Base-by-base conservation (phyloP, 2,797 vertebrate species). In the Holocentrus rufus region DNA sequence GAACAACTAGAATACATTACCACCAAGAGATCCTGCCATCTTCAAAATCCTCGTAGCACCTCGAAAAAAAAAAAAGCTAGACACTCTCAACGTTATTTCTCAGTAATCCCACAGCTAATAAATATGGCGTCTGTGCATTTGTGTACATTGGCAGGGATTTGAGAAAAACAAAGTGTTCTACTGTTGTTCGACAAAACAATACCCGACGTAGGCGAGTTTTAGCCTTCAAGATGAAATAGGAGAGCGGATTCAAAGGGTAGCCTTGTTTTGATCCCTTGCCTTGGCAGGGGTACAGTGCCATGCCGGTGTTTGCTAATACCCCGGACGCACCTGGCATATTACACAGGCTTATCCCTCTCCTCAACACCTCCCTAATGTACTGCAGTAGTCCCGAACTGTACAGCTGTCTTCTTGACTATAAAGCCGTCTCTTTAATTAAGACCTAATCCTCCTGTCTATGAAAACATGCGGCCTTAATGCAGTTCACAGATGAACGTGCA, bases 291-390 rank as follows among this genome's bases (percentile, higher is more conserved):
- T 69, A 85, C 75, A 77, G 83, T 63, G 74, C 74, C 52, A 34
- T 86, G 84, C 84, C 83, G 86, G 82, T 74, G 80, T 86, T 83
- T 80, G 65, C 75, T 83, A 88, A 91, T 85, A 87, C 84, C 85
- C 83, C 60, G 36, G 69, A 85, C 54, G 27, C 89, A 90, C 91
- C 89, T 91, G 90, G 87, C 80, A 88, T 88, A 89, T 90, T 89
- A 91, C 84, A 82, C 80, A 70, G 71, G 81, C 81, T 92, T 88
- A 90, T 88, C 88, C 84, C 81, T 67, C 57, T 87, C 81, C 83
- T 89, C 88, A 88, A 88, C 88, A 79, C 88, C 83, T 88, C 83
- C 71, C 77, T 83, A 85, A 89, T 90, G 85, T 50, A 65, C 76
- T 25, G 70, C 62, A 4, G 61, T n/a, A n/a, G 49, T 50, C 81